Base-by-base conservation (phyloP, 2,113 vertebrate genomes). In the Sceloporus tristichus region DNA sequence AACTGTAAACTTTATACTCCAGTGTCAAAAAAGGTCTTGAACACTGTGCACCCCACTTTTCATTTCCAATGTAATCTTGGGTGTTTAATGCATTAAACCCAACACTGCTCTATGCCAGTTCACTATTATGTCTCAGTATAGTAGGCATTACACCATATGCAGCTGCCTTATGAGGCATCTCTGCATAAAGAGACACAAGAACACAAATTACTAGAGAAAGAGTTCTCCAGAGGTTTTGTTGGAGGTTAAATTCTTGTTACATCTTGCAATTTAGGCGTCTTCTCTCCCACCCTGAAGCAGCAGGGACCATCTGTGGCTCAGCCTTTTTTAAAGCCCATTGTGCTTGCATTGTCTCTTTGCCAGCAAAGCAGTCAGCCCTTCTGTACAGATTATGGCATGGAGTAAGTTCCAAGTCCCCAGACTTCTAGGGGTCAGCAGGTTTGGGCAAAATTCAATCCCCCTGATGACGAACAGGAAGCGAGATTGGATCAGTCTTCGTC, bases 401-500 rank as follows among this genome's bases (percentile, higher is more conserved):
- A 25, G 38, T 59, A 73, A 48, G 13, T 9, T 4, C 25, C 53
- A 83, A 68, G 1, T 42, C 73, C 27, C 62, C 59, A 79, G 48
- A 56, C 65, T 86, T 70, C 7, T 2, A 79, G 54, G 70, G 85
- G 88, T 79, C 85, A 0, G 71, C 2, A 1, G 27, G 76, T 87
- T 82, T 0, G 0, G 84, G 88, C 78, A 88, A 74, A 82, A 81
- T n/a, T 23, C 0, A 29, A 70, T 83, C 89, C 1, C 0, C 4
- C 1, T 25, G 84, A 9, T 70, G 84, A 10, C 86, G 90, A 91
- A 93, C 89, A 88, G 94, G 94, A 96, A 95, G 78, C 11, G 1
- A 94, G 93, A 96, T 95, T 91, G 93, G 73, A 3, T 78, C 88
- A 73, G 89, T 65, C 92, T 90, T 91, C 93, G 82, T 93, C 94